Conservation (phyloP, 2,797 vertebrate species). For the Gadopsis marmoratus region DNA sequence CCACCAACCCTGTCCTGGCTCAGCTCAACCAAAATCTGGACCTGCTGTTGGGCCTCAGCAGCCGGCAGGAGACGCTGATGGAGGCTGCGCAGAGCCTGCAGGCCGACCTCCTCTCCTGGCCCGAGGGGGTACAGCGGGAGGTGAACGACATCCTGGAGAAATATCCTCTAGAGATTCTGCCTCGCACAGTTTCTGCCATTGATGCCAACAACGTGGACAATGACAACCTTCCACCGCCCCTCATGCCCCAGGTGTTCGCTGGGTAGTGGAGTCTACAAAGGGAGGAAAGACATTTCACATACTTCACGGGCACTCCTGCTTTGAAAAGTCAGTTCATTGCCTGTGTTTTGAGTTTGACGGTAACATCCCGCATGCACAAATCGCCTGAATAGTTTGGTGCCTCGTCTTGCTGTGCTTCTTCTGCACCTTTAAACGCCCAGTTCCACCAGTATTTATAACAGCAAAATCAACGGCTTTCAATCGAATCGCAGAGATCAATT, state of each 20-base stretch:
- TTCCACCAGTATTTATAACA: neutral
- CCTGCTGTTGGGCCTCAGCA: slow-evolving; percentile 87
- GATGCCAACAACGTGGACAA: slow-evolving; percentile 93
- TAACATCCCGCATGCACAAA: neutral
- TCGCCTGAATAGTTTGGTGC: neutral
- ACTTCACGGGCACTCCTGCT: neutral
- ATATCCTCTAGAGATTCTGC: slow-evolving; percentile 90
- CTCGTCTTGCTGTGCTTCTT: neutral
- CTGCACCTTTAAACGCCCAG: slow-evolving; percentile 7
- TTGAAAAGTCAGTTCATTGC: slow-evolving; percentile 12
- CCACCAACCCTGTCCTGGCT: slow-evolving; percentile 76
- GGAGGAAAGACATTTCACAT: slow-evolving; percentile 2
- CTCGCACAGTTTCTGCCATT: slow-evolving; percentile 88
- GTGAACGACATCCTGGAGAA: slow-evolving; percentile 92
- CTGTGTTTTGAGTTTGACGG: neutral
- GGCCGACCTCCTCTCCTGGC: slow-evolving; percentile 92
- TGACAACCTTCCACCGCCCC: slow-evolving; percentile 91
- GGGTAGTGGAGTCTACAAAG: slow-evolving; percentile 77
- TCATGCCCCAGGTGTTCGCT: slow-evolving; percentile 94
- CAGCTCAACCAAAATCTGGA: slow-evolving; percentile 93
- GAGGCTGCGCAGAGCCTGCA: slow-evolving; percentile 89
- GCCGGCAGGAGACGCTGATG: slow-evolving; percentile 90
- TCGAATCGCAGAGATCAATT: neutral
- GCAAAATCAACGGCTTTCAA: neutral
- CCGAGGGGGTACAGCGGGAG: slow-evolving; percentile 88